Evolutionary conservation across 2,888 invertebrate genomes (phyloP), one percentile per base, ranked within the genome.

Genomic region (Cosmia pyralina): DNA sequence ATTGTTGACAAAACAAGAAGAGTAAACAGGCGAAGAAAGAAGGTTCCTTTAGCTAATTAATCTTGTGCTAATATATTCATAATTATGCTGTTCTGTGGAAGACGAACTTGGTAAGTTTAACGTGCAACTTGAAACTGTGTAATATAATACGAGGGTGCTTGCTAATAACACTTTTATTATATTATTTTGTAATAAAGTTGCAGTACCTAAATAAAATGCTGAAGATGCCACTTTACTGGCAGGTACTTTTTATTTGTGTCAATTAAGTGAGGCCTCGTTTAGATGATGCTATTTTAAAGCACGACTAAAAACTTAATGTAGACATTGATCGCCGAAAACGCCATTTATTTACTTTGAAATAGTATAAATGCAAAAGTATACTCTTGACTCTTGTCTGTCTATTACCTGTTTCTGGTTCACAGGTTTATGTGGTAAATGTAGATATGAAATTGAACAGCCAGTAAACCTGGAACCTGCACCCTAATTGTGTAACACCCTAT

Each of bases 51-150:
- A 52, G 72, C 72, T 80, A 77, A 72, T 82, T 82, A 69, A 82
- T 80, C 82, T 77, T 66, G 82, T 48, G 72, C 77, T 80, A 82
- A 80, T 80, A 77, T 81, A 80, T 80, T 80, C 80, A 80, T 80
- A 82, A 80, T 80, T 80, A 66, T 77, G 80, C 77, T 81, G 66
- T 70, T 52, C 68, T 48, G 52, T 48, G 62, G 64, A 28, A 75
- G 65, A 69, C 78, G 75, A 38, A 53, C 75, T 73, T 58, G 65
- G 13, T 4, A 41, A 80, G 55, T 69, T 68, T 2, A 50, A 52
- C 46, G 13, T 55, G 48, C 28, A 60, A 55, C 44, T 58, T 44
- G 5, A 22, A 48, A 58, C 63, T 50, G 59, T 55, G 73, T 34
- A 60, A 44, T 74, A 28, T 22, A 48, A 71, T 15, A 66, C 55